Evolutionary conservation across 1,140 invertebrate species (phyloP).

Genomic region (Ridgeia piscesae): DNA sequence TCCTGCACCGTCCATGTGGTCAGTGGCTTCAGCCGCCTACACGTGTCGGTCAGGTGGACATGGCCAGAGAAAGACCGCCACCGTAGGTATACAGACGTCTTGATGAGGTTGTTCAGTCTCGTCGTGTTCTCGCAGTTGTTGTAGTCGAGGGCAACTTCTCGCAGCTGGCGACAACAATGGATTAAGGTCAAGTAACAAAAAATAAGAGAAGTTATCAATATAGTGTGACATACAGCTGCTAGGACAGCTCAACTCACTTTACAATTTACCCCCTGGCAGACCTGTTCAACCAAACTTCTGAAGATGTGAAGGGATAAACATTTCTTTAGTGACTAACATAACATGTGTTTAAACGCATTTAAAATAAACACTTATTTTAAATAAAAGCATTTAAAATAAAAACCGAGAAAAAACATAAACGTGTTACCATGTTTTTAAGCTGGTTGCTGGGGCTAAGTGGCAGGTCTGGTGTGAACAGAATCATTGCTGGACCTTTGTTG

Average conservation of each 20-base stretch:
- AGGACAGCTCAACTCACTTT: no score
- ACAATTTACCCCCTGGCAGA: not conserved
- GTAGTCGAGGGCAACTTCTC: slow-evolving; percentile 53
- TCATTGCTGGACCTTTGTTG: slow-evolving; percentile 42
- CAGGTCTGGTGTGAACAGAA: slow-evolving; percentile 51
- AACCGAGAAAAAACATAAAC: slow-evolving; percentile 47
- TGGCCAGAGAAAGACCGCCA: slow-evolving; percentile 10
- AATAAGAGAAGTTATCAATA: not conserved
- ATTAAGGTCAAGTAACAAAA: not conserved
- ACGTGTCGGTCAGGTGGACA: not conserved
- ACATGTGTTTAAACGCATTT: no score
- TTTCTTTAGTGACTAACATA: no score
- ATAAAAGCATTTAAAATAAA: no score
- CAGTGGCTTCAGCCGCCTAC: not conserved
- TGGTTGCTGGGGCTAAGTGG: slow-evolving; percentile 39
- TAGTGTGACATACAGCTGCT: not conserved
- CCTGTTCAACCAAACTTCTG: not conserved
- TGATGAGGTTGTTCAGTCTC: not conserved
- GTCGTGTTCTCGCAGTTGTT: slow-evolving; percentile 40
- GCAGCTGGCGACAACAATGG: slow-evolving; percentile 42
- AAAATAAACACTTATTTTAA: no score
- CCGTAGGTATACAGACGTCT: slow-evolving; percentile 2
- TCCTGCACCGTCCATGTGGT: not conserved
- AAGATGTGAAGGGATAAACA: no score
- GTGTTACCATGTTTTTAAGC: not conserved